These are phyloP conservation scores for Notamacropus eugenii DNA, from an alignment of 2,797 vertebrate genomes.

Conservation along the genomic window DNA sequence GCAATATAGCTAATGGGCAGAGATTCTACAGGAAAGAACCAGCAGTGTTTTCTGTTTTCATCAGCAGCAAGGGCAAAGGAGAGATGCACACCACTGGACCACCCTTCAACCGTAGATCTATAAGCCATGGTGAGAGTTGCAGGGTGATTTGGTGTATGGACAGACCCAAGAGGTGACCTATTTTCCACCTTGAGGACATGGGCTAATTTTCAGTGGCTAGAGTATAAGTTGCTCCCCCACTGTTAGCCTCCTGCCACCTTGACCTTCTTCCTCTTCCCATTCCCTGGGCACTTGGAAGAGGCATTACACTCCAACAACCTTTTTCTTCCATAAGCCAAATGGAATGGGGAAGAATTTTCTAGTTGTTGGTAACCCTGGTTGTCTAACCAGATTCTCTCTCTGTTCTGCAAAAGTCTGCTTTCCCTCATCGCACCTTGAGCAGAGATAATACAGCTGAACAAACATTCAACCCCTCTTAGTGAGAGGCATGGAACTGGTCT, in stretches of 20 bases:
- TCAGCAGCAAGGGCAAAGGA: not conserved
- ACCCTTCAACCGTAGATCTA: not conserved
- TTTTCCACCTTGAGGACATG: not conserved
- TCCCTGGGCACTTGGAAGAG: not conserved
- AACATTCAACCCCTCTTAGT: not conserved
- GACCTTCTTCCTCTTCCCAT: not conserved
- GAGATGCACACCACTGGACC: not conserved
- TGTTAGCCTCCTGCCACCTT: not conserved
- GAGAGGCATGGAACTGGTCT: not conserved
- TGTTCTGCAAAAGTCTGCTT: not conserved
- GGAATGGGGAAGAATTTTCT: not conserved
- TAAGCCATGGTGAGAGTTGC: not conserved
- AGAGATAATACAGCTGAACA: not conserved
- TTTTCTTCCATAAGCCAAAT: not conserved
- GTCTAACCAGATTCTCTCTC: not conserved
- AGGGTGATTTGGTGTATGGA: not conserved
- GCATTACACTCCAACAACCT: not conserved
- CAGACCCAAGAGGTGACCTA: not conserved
- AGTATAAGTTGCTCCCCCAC: not conserved
- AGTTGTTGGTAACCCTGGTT: not conserved
- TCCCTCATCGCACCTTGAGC: not conserved
- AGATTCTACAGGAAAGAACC: not conserved
- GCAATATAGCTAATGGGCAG: not conserved
- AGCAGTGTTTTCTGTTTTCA: not conserved
- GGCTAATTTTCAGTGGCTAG: not conserved